Conservation (phyloP, 2,113 vertebrate genomes). For the Corydoras sp. region DNA sequence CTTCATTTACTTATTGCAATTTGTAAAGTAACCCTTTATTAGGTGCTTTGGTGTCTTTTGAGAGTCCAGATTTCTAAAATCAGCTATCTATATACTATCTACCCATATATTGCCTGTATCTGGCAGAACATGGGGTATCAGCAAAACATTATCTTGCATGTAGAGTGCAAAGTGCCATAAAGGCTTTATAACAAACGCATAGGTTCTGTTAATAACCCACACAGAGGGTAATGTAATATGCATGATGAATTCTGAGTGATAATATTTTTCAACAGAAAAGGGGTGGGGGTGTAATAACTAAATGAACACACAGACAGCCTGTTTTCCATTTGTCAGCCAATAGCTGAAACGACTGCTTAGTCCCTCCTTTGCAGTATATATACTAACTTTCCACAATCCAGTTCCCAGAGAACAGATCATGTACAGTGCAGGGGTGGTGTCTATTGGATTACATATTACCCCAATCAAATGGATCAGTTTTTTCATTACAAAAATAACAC, state of each 20-base stretch:
- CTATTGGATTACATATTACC: slow-evolving; percentile 21
- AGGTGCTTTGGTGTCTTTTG: slow-evolving; percentile 38
- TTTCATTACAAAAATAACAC: slow-evolving; percentile 46
- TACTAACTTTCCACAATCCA: slow-evolving; percentile 31
- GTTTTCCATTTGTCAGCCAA: slow-evolving; percentile 20
- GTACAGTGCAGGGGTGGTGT: slow-evolving; percentile 32
- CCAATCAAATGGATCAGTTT: slow-evolving; percentile 31
- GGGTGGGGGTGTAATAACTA: slow-evolving; percentile 21
- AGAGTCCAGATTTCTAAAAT: too few species aligned
- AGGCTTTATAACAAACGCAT: slow-evolving; percentile 17
- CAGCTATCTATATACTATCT: slow-evolving; percentile 15
- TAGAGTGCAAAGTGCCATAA: slow-evolving; percentile 24
- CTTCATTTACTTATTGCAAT: slow-evolving; percentile 46
- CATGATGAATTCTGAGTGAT: slow-evolving; percentile 22
- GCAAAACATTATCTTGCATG: slow-evolving; percentile 29
- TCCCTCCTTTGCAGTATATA: slow-evolving; percentile 32
- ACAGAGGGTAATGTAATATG: slow-evolving; percentile 31
- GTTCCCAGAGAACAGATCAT: slow-evolving; percentile 20
- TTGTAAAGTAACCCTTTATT: slow-evolving; percentile 27
- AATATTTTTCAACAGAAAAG: slow-evolving; percentile 22
- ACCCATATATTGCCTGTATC: slow-evolving; percentile 23
- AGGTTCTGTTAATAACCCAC: slow-evolving; percentile 18
- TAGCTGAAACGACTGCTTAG: slow-evolving; percentile 25
- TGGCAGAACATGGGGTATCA: slow-evolving; percentile 16
- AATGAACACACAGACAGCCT: slow-evolving; percentile 37